Evolutionary conservation across 2,113 vertebrate species (phyloP).

Genomic region (Noctilio leporinus): DNA sequence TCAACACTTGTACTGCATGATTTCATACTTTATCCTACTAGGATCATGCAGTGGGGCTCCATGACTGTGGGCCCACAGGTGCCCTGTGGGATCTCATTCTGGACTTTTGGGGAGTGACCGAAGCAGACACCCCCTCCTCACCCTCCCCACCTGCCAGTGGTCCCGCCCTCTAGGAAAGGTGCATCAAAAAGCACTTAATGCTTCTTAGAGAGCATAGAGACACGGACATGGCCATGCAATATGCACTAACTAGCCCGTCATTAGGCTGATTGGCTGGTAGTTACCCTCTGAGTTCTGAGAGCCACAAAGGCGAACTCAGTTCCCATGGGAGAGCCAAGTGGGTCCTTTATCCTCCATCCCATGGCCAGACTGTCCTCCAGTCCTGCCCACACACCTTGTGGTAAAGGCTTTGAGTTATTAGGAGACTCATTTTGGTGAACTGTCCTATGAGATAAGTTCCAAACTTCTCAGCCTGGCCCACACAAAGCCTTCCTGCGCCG

Average conservation of each 20-base stretch:
- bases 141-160: neutral
- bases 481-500: neutral
- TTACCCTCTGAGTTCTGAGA: neutral
- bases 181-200: neutral
- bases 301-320: neutral
- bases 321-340: neutral
- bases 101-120: neutral
- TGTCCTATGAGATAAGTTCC: neutral
- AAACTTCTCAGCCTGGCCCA: neutral
- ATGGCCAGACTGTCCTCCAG: neutral
- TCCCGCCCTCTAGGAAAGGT: neutral
- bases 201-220: neutral
- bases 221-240: neutral
- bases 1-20: neutral
- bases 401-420: neutral
- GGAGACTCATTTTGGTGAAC: neutral
- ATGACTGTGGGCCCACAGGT: neutral
- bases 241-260: neutral
- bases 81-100: neutral
- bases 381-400: neutral
- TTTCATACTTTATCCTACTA: neutral
- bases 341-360: neutral
- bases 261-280: neutral
- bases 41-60: neutral
- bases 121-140: neutral